These are phyloP conservation scores for Diglossa cyanea DNA, from an alignment of 2,797 vertebrate species.

Conservation along the genomic window DNA sequence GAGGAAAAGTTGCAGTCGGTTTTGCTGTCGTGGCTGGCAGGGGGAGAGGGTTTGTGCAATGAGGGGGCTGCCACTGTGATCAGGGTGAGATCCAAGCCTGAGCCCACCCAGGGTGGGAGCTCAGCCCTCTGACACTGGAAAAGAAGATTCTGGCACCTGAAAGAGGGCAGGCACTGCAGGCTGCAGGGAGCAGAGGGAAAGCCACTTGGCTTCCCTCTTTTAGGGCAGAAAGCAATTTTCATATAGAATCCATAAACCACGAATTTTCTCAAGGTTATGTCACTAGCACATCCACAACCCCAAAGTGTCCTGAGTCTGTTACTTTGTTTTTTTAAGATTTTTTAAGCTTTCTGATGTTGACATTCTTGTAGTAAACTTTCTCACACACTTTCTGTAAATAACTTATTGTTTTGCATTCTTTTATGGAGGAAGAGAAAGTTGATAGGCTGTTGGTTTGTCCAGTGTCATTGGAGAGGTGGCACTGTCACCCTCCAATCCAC, in stretches of 20 bases:
- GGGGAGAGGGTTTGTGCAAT: background rate
- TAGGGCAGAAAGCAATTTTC: background rate
- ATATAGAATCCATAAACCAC: background rate
- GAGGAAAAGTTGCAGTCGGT: background rate
- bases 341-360: no score
- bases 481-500: no score
- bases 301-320: background rate
- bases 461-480: no score
- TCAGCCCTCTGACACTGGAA: background rate
- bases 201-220: background rate
- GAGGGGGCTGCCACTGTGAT: background rate
- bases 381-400: no score
- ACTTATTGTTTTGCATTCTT: no score
- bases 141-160: background rate
- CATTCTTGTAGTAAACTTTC: no score
- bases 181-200: background rate
- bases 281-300: background rate
- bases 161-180: background rate
- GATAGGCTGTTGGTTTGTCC: no score
- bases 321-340: no score
- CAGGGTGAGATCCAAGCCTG: background rate
- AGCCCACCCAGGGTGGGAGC: background rate
- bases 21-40: background rate
- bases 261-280: background rate
- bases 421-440: no score